Conservation (phyloP, 2,113 vertebrate species). For the Noctilio leporinus region DNA sequence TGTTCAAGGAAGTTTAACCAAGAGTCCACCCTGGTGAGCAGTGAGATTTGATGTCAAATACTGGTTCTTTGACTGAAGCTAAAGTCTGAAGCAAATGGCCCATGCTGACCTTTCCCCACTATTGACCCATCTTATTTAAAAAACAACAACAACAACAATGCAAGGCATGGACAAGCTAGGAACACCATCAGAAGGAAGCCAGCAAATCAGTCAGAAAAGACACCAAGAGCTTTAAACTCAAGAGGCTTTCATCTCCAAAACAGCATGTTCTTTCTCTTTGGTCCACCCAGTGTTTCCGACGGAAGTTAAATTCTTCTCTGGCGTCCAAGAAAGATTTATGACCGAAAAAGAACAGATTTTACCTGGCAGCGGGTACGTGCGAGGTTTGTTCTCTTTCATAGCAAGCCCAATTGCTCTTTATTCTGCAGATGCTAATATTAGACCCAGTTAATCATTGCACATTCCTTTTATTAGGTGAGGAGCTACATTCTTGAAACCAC, state of each 20-base stretch:
- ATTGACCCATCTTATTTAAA: not conserved
- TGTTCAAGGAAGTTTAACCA: not conserved
- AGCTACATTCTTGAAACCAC: slow-evolving; percentile 73
- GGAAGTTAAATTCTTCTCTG: slow-evolving; percentile 57
- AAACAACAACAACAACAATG: no score
- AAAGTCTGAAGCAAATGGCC: not conserved
- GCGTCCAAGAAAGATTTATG: slow-evolving; percentile 61
- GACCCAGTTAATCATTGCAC: slow-evolving; percentile 53
- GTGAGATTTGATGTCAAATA: not conserved
- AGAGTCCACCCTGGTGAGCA: not conserved
- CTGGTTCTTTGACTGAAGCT: not conserved
- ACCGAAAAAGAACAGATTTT: slow-evolving; percentile 58
- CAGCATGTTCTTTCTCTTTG: slow-evolving; percentile 53
- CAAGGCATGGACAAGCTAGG: not conserved
- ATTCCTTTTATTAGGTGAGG: slow-evolving; percentile 75
- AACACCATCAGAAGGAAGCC: not conserved
- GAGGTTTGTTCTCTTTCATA: slow-evolving; percentile 34
- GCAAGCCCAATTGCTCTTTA: slow-evolving; percentile 42
- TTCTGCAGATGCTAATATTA: slow-evolving; percentile 70
- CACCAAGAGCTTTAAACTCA: slow-evolving; percentile 3
- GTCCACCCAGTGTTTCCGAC: slow-evolving; percentile 49
- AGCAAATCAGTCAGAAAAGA: slow-evolving; percentile 7
- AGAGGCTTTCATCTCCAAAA: slow-evolving; percentile 46
- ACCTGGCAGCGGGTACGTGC: slow-evolving; percentile 30
- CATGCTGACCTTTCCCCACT: not conserved